Percentiles rank a stretch among this genome's conserved stretches.
Conservation (phyloP, 2,797 vertebrate genomes). For the Pitangus sulphuratus region DNA sequence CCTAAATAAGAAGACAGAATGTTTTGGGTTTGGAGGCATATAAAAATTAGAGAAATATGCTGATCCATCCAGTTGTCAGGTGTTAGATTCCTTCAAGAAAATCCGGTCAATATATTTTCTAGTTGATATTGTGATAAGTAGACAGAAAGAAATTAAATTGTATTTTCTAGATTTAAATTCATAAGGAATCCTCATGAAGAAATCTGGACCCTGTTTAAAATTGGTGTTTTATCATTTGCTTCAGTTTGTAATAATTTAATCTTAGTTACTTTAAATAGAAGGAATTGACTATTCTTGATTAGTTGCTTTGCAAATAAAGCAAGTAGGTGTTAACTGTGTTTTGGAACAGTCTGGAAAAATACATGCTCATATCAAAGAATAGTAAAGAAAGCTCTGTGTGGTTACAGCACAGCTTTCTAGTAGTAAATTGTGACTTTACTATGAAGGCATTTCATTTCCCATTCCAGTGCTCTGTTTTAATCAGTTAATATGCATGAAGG, state of each 20-base stretch:
- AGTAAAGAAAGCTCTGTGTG: not conserved
- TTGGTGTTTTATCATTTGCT: not conserved
- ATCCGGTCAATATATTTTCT: not conserved
- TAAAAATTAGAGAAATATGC: not conserved
- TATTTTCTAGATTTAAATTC: not conserved
- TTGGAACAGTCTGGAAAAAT: not conserved
- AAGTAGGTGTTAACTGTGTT: not conserved
- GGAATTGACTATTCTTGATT: not conserved
- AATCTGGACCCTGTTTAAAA: not conserved
- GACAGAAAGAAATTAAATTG: not conserved
- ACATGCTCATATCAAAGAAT: not conserved
- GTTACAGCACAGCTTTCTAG: not conserved
- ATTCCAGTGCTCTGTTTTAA: not conserved
- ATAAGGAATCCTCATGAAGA: not conserved
- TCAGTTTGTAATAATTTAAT: not conserved
- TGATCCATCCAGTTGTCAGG: not conserved
- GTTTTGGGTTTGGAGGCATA: not conserved
- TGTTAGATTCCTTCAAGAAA: not conserved
- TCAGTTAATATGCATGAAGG: not conserved
- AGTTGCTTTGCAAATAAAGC: constrained; percentile 4
- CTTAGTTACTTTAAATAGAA: not conserved
- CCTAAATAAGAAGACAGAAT: not conserved
- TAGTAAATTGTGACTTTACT: not conserved
- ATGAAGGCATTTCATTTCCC: not conserved
- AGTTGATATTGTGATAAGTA: not conserved